A percentile compares a stretch with the other conserved stretches of the same genome.
phyloP scores from a whole-genome alignment of 2,888 invertebrate species.

The Tromatobia lineatoria region DNA sequence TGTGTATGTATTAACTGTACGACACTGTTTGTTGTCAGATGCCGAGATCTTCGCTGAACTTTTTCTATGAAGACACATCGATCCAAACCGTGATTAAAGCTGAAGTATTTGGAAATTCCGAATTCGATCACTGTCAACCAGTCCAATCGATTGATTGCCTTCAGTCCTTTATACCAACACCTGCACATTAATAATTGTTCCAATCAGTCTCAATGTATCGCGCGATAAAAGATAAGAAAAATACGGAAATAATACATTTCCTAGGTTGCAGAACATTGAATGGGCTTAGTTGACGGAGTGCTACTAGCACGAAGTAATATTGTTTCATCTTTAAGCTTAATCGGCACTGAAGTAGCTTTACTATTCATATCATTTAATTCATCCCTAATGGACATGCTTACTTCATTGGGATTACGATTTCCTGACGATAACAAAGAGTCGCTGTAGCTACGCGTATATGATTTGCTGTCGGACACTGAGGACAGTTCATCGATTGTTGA shows the following conservation, averaged over 20 bases:
- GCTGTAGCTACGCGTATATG: not conserved
- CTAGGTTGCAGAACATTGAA: not conserved
- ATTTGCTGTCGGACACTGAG: not conserved
- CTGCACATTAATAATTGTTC: not conserved
- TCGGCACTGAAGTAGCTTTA: not conserved
- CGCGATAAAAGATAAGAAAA: not conserved
- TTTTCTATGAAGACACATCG: not conserved
- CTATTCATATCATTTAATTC: not conserved
- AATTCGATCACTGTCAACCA: not conserved
- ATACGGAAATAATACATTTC: not conserved
- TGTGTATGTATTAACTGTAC: not conserved
- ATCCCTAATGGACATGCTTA: not conserved
- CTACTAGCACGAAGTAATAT: not conserved
- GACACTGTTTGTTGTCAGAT: not conserved
- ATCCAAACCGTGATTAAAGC: slow-evolving; percentile 3
- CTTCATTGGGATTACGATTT: not conserved
- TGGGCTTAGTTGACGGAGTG: slow-evolving; percentile 1
- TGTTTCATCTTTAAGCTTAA: not conserved
- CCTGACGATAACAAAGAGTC: not conserved
- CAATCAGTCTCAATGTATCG: not conserved
- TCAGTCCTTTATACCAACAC: not conserved
- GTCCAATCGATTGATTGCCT: not conserved
- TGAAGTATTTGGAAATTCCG: slow-evolving; percentile 1
- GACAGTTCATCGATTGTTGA: not conserved
- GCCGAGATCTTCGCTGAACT: not conserved